Conservation (phyloP, 2,113 vertebrate genomes). For the Peromyscus leucopus region DNA sequence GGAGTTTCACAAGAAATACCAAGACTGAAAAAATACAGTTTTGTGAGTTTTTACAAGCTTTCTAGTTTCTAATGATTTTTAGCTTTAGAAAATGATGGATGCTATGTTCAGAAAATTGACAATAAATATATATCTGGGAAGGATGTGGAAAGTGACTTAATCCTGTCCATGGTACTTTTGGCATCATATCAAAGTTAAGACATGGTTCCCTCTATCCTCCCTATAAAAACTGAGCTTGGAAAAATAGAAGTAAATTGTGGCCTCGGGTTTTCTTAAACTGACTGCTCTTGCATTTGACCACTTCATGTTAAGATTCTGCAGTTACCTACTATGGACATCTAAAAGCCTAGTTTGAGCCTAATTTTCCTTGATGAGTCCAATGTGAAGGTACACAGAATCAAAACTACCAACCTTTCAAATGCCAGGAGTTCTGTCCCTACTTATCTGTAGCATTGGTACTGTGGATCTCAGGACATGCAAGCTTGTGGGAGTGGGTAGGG, state of each 20-base stretch:
- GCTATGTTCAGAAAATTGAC: conserved; percentile 20
- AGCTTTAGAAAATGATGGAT: neutral
- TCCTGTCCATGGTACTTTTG: neutral
- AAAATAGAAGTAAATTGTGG: conserved; percentile 22
- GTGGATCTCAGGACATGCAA: neutral
- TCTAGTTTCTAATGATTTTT: conserved; percentile 17
- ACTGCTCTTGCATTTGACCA: conserved; percentile 14
- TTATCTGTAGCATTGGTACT: conserved; percentile 7
- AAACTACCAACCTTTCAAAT: conserved; percentile 17
- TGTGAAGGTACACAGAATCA: neutral
- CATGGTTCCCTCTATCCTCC: neutral
- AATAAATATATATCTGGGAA: conserved; percentile 13
- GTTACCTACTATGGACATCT: neutral
- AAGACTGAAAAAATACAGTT: neutral
- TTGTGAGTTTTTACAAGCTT: neutral
- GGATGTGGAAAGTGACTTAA: conserved; percentile 60
- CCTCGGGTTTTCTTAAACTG: neutral
- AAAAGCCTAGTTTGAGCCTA: conserved; percentile 43
- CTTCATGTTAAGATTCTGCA: conserved; percentile 27
- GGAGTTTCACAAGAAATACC: conserved; percentile 36
- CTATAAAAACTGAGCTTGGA: neutral
- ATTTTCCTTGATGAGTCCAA: conserved; percentile 47
- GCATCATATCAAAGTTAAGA: conserved; percentile 31
- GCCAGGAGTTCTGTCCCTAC: neutral
- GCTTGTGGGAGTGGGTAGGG: neutral